Evolutionary conservation across 35 echinoderm and acorn worm species (phyloP), one percentile per base, ranked within the genome.

Genomic region (Nesometra sesokonis): DNA sequence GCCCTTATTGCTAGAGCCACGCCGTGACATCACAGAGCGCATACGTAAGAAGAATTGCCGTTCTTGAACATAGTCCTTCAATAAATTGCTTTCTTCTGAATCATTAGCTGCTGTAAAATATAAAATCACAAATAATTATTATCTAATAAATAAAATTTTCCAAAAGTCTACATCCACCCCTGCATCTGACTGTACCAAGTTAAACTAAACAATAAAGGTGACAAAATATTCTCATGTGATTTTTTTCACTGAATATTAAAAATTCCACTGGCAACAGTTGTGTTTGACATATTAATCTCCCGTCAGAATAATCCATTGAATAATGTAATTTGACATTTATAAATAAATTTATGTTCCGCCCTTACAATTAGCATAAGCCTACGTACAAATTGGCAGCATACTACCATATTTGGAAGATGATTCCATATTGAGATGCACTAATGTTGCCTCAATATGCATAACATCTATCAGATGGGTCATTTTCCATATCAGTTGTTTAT

Each of bases 41-140:
- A 99, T 99, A 32, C 96, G 78, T 17, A 99, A 35, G 82, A 94
- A 94, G 79, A 99, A 99, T 21, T 91, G 88, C 52, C 96, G 32
- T 47, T 99, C 96, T 81, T 99, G 96, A 17, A 99, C 87, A 37
- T 89, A 99, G 35, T 99, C 96, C 33, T 90, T 88, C 7, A 99
- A 77, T 17, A 87, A 84, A 36, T 86, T 84, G 32, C 46, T 87
- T 47, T 91, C 90, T 34, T 99, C 81, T 38, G 34, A 38, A 36
- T 37, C 35, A 30, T 80, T 80, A 33, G 35, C 17, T 17, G 52
- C 52, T 67, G 23, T 27, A 67, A 19, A 67, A 67, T 5, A 67
- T 2, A 67, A 67, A 27, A 67, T 2, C 2, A 13, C 7, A 17
- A 17, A 27, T 67, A 11, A 67, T 13, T 67, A 27, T 2, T 67